Evolutionary conservation across 2,888 invertebrate genomes (phyloP).

Genomic region (Dicranocentrus wangi): DNA sequence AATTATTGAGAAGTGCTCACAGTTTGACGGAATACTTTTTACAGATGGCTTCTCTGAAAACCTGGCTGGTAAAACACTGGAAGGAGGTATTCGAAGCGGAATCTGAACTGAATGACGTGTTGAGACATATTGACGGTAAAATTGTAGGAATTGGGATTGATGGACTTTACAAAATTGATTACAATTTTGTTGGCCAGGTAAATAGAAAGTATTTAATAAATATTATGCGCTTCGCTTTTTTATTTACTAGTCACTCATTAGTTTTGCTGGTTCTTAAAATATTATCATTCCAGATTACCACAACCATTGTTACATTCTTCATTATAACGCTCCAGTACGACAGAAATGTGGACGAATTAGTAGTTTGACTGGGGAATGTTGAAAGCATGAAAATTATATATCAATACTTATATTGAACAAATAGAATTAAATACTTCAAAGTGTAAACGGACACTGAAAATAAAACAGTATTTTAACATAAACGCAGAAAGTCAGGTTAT

Average conservation of each 20-base stretch:
- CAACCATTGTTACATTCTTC: conserved; percentile 40
- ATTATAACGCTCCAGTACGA: conserved; percentile 46
- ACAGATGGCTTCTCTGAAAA: conserved; percentile 42
- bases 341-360: conserved; percentile 28
- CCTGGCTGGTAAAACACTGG: conserved; percentile 30
- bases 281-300: conserved; percentile 21
- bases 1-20: too few species aligned
- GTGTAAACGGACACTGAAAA: too few species aligned
- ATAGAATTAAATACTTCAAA: too few species aligned
- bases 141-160: conserved; percentile 38
- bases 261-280: not conserved
- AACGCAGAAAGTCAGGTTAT: too few species aligned
- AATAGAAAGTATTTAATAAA: too few species aligned
- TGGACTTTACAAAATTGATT: conserved; percentile 40
- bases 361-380: too few species aligned
- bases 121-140: conserved; percentile 22
- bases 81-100: conserved; percentile 19
- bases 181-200: conserved; percentile 46
- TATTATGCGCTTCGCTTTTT: too few species aligned
- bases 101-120: conserved; percentile 30
- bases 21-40: not conserved
- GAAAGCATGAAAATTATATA: too few species aligned
- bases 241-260: too few species aligned
- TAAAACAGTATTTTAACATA: too few species aligned
- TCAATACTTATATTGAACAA: too few species aligned